A percentile compares a stretch with the other conserved stretches of the same genome.
Evolutionary conservation across 2,888 invertebrate genomes (phyloP).

Genomic region (Entomobrya proxima): DNA sequence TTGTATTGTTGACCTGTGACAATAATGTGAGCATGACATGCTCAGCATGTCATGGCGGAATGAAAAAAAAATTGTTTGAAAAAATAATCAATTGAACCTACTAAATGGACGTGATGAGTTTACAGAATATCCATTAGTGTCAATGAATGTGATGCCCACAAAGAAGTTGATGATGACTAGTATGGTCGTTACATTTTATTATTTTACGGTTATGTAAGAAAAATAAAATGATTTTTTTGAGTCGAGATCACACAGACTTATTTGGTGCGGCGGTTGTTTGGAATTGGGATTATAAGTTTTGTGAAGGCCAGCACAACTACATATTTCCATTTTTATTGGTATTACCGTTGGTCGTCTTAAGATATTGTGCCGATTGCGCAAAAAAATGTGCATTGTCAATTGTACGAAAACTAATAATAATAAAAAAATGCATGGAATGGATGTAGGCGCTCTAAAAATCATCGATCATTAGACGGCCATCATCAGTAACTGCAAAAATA

Average conservation of each 20-base stretch:
- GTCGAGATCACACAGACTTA: background rate
- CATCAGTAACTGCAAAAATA: background rate
- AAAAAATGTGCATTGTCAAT: background rate
- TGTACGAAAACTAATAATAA: slow-evolving; percentile 5
- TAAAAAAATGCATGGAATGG: background rate
- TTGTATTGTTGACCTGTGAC: background rate
- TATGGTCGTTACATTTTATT: slow-evolving; percentile 18
- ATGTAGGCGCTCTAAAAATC: background rate
- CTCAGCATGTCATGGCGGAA: background rate
- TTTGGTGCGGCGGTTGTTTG: background rate
- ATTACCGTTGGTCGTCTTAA: too few species aligned
- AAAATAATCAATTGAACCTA: slow-evolving; percentile 15
- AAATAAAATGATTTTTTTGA: background rate
- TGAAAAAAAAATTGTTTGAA: background rate
- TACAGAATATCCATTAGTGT: slow-evolving; percentile 38
- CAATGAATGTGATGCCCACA: background rate
- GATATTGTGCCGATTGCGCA: background rate
- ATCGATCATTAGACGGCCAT: background rate
- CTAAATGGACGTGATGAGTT: background rate
- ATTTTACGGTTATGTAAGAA: slow-evolving; percentile 47
- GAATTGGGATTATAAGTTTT: too few species aligned
- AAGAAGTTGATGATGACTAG: background rate
- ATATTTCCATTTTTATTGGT: slow-evolving; percentile 5
- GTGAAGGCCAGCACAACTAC: too few species aligned
- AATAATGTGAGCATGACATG: background rate